Evolutionary conservation across 1,140 invertebrate species (phyloP), one percentile per base, ranked within the genome.

Genomic region (Diabrotica virgifera): DNA sequence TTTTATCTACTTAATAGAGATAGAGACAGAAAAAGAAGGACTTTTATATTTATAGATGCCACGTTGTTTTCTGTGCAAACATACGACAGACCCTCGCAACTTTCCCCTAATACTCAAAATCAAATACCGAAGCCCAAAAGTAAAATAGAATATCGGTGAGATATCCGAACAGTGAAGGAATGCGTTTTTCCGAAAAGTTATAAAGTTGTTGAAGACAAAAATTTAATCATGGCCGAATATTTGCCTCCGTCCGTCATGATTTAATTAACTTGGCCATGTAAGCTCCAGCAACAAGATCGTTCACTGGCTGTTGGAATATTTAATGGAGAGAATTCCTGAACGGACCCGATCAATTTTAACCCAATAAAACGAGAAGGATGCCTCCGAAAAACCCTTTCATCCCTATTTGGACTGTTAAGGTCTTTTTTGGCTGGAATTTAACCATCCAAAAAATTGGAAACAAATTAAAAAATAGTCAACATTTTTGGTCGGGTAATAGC

Each of bases 141-240:
- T 24, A 24, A 24, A 24, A 24, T 24, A 24, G 24, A 24, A 24
- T 24, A 24, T 24, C 24, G 24, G 24, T 24, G 4, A 24, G 4
- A 24, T 24, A 24, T 24, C 24, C 24, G 40, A n/a, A 46, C 8
- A 46, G 4, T 46, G n/a, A 8, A 46, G 8, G 40, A 46, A 46
- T 46, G 40, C 40, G 6, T 46, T 46, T 46, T n/a, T 10, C 5
- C 40, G 5, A n/a, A 46, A 46, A 46, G n/a, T 46, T 8, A 46
- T 46, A 46, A n/a, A 46, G 40, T 46, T 46, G 8, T 46, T 10
- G 40, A 46, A 10, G 40, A 46, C 8, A 46, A 46, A 46, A 46
- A 46, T 46, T 46, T 46, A 46, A 46, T 46, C 40, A 46, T 46
- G 40, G 40, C 40, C 40, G n/a, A 46, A 46, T 46, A 46, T 46